Evolutionary conservation across 2,888 invertebrate genomes (phyloP).

Genomic region (Oegoconia quadripuncta): DNA sequence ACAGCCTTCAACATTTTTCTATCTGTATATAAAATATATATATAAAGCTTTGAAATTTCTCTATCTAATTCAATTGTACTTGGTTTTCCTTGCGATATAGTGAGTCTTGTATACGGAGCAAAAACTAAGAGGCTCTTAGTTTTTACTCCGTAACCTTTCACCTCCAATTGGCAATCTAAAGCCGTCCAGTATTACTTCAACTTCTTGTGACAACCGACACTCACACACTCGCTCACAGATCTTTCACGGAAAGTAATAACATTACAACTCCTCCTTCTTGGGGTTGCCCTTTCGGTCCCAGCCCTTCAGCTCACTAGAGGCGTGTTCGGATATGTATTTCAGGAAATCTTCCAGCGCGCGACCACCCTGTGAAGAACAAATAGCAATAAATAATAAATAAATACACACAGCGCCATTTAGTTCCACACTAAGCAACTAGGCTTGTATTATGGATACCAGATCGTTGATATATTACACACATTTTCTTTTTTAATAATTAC

Average conservation of each 20-base stretch:
- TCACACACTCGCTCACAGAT: slow-evolving; percentile 52
- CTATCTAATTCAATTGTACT: no score
- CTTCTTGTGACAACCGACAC: background rate
- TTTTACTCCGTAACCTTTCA: background rate
- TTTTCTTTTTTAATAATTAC: no score
- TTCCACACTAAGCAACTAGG: no score
- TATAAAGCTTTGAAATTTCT: no score
- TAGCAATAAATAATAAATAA: slow-evolving; percentile 2
- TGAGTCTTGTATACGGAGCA: no score
- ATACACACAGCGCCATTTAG: no score
- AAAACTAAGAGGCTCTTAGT: background rate
- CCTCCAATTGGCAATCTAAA: background rate
- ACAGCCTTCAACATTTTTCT: background rate
- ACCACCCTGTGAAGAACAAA: slow-evolving; percentile 84
- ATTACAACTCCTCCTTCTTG: slow-evolving; percentile 72
- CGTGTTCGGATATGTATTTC: slow-evolving; percentile 95
- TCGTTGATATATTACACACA: no score
- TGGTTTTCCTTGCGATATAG: no score
- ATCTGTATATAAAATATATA: no score
- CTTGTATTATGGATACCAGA: no score
- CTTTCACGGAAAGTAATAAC: slow-evolving; percentile 57
- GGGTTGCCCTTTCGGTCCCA: slow-evolving; percentile 90
- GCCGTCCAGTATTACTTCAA: slow-evolving; percentile 4
- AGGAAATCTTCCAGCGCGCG: slow-evolving; percentile 96
- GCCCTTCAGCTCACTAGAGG: slow-evolving; percentile 91